A percentile compares a stretch with the other conserved stretches of the same genome.
Conservation (phyloP, 2,113 vertebrate genomes). For the Tonatia bakeri region DNA sequence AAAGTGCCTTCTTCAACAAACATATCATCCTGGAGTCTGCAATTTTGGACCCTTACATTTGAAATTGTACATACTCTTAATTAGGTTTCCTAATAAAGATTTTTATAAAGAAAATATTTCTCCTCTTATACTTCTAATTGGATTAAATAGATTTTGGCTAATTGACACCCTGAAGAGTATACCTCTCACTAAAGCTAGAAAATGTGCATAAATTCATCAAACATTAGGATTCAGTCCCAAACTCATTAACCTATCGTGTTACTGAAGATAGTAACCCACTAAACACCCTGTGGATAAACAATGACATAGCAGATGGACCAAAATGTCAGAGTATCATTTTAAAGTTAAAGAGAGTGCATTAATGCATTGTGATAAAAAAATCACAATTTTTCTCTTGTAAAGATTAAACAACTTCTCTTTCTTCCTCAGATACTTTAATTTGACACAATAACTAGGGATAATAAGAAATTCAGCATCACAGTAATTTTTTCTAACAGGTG, state of each 20-base stretch:
- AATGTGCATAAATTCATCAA: neutral
- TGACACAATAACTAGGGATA: neutral
- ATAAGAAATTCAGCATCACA: neutral
- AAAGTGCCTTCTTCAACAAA: conserved; percentile 49
- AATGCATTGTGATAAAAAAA: neutral
- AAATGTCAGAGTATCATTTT: neutral
- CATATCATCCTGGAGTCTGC: neutral
- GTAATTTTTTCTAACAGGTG: neutral
- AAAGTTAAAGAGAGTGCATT: neutral
- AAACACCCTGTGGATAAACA: neutral
- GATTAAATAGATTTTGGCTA: neutral
- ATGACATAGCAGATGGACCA: neutral
- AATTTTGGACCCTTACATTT: neutral
- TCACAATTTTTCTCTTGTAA: neutral
- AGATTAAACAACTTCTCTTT: neutral
- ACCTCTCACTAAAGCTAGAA: neutral
- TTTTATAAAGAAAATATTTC: conserved; percentile 1
- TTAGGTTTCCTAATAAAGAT: neutral
- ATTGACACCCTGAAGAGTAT: neutral
- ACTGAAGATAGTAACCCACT: neutral
- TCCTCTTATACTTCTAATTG: neutral
- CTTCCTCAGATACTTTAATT: neutral
- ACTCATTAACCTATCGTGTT: neutral
- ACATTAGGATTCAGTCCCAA: neutral
- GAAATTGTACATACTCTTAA: neutral